Conservation (phyloP, 2,113 vertebrate genomes). For the Phasianus colchicus region DNA sequence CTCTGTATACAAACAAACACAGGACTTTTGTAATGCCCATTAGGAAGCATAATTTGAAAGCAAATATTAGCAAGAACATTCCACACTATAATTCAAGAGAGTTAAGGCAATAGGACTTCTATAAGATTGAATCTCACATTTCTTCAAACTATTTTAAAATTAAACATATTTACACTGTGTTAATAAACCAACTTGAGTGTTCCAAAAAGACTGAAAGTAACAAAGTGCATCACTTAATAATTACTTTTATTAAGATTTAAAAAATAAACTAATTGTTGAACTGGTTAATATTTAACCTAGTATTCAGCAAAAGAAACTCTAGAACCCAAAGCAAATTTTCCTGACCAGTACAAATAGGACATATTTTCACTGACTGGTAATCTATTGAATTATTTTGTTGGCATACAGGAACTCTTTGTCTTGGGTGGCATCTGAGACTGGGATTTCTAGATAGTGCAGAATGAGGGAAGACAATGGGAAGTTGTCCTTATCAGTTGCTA, state of each 20-base stretch:
- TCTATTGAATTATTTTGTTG: not conserved
- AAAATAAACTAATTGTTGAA: not conserved
- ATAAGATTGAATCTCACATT: not conserved
- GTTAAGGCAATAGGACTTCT: not conserved
- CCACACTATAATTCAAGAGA: not conserved
- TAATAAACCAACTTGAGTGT: not conserved
- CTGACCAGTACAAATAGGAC: accelerated
- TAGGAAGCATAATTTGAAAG: not conserved
- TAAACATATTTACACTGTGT: accelerated
- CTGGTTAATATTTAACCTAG: not conserved
- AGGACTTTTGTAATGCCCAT: not conserved
- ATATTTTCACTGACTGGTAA: not conserved
- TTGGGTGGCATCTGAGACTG: not conserved
- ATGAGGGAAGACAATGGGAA: not conserved
- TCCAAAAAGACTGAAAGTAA: not conserved
- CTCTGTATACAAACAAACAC: accelerated
- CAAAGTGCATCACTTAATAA: not conserved
- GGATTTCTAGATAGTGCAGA: not conserved
- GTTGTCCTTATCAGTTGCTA: not conserved
- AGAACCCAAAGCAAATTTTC: not conserved
- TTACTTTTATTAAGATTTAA: not conserved
- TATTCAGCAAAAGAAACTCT: not conserved
- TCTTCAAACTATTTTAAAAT: not conserved
- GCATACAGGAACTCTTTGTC: not conserved
- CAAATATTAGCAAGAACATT: not conserved